phyloP scores from a whole-genome alignment of 2,888 invertebrate species.

The Erebia aethiops region DNA sequence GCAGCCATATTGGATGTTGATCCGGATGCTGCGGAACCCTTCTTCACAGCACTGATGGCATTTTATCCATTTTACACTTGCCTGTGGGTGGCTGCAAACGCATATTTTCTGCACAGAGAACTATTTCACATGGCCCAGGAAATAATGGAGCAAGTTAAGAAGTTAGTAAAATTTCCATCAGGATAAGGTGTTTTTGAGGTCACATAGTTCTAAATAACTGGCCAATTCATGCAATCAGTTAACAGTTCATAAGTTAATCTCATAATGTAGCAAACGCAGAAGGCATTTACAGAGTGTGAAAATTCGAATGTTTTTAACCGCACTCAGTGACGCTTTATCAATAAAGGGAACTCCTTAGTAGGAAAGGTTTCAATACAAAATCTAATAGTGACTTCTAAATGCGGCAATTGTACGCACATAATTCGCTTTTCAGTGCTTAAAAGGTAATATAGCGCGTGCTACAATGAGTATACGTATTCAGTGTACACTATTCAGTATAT shows the following conservation, averaged over 20 bases:
- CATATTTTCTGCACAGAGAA: constrained; percentile 60
- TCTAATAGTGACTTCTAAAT: no score
- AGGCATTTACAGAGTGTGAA: background rate
- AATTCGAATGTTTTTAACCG: no score
- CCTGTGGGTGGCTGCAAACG: constrained; percentile 58
- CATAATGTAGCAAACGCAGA: background rate
- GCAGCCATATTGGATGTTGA: constrained; percentile 61
- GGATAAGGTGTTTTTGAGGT: background rate
- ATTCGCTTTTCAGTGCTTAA: no score
- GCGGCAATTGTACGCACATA: no score
- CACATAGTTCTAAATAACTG: no score
- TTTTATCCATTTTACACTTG: constrained; percentile 62
- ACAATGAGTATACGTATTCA: no score
- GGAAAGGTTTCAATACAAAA: no score
- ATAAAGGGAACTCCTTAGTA: no score
- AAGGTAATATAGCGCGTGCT: no score
- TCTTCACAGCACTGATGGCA: constrained; percentile 60
- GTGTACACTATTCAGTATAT: no score
- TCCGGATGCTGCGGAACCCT: constrained; percentile 61
- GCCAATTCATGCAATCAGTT: no score
- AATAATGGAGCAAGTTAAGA: constrained; percentile 51
- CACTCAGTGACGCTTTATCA: no score
- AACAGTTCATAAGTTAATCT: background rate
- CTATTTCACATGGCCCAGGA: constrained; percentile 60
- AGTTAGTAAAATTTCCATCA: constrained; percentile 46